Evolutionary conservation across 2,888 invertebrate genomes (phyloP).

Genomic region (Baccha elongata): DNA sequence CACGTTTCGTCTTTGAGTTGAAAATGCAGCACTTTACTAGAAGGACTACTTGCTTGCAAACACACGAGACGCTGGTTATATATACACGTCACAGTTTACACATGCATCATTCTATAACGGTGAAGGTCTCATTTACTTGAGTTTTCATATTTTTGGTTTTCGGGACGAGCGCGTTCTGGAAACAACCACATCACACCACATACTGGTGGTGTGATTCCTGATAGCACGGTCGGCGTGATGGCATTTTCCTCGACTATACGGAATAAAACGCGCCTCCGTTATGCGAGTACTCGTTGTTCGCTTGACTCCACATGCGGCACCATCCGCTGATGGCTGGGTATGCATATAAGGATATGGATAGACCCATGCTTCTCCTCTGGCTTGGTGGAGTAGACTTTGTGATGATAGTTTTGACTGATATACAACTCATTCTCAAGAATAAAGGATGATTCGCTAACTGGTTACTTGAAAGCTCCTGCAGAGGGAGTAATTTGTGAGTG

Average conservation of each 20-base stretch:
- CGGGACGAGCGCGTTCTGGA: slow-evolving; percentile 42
- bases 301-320: slow-evolving; percentile 6
- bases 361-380: neutral
- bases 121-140: slow-evolving; percentile 60
- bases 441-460: slow-evolving; percentile 70
- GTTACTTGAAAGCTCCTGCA: slow-evolving; percentile 70
- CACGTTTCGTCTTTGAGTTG: slow-evolving; percentile 61
- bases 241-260: slow-evolving; percentile 8
- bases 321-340: neutral
- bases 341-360: neutral
- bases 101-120: slow-evolving; percentile 33
- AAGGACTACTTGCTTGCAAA: slow-evolving; percentile 15
- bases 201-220: slow-evolving; percentile 53
- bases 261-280: slow-evolving; percentile 13
- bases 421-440: slow-evolving; percentile 58
- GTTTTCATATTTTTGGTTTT: slow-evolving; percentile 58
- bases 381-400: neutral
- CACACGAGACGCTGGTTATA: slow-evolving; percentile 7
- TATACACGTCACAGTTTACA: too few relatives aligned
- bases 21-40: slow-evolving; percentile 39
- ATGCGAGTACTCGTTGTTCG: slow-evolving; percentile 13
- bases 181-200: slow-evolving; percentile 52
- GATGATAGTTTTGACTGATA: slow-evolving; percentile 72
- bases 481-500: slow-evolving; percentile 70
- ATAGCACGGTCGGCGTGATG: slow-evolving; percentile 18